A percentile compares a stretch with the other conserved stretches of the same genome.
phyloP scores from a whole-genome alignment of 2,797 vertebrate species.

The Lepus oiostolus region DNA sequence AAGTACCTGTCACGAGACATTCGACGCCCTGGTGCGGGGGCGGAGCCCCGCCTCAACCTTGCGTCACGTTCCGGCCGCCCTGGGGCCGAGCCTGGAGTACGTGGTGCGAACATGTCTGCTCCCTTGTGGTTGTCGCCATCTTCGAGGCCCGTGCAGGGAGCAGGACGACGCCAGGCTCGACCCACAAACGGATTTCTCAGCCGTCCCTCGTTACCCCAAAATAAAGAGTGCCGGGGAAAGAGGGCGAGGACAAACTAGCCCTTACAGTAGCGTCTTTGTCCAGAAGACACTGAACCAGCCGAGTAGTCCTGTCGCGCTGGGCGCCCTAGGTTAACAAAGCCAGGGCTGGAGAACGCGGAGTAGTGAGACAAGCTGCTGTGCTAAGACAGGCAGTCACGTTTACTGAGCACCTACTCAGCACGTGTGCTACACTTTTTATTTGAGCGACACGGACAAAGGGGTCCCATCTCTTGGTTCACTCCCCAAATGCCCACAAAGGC shows the following conservation, averaged over 20 bases:
- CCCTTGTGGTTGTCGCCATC: not conserved
- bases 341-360: not conserved
- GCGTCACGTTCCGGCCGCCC: constrained; percentile 45
- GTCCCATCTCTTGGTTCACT: too few relatives aligned
- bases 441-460: too few relatives aligned
- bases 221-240: not conserved
- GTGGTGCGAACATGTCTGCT: constrained; percentile 38
- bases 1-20: constrained; percentile 88
- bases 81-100: not conserved
- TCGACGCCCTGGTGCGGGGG: constrained; percentile 67
- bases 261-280: not conserved
- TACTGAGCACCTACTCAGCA: not conserved
- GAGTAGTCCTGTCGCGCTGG: not conserved
- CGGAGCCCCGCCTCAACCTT: constrained; percentile 44
- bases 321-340: not conserved
- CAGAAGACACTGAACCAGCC: not conserved
- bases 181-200: not conserved
- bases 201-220: not conserved
- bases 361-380: not conserved
- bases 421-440: too few relatives aligned
- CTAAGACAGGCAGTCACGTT: not conserved
- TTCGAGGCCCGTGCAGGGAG: not conserved
- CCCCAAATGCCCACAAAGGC: too few relatives aligned
- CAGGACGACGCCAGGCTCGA: constrained; percentile 69
- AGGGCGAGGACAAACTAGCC: not conserved